Evolutionary conservation across 2,113 vertebrate genomes (phyloP).

Genomic region (Pandion haliaetus): DNA sequence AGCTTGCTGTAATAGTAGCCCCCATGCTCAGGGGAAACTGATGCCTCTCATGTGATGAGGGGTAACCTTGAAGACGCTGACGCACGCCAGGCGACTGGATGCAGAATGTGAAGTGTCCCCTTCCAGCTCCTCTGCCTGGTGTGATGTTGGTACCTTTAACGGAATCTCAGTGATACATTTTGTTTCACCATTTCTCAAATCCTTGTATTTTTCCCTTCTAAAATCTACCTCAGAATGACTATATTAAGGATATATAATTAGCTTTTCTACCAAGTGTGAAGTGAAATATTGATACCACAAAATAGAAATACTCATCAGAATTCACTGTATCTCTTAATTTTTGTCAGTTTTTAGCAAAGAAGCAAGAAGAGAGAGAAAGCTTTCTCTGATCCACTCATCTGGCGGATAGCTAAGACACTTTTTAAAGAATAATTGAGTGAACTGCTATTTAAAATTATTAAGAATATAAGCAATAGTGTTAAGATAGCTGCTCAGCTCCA

Average conservation of each 20-base stretch:
- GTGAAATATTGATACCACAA: neutral
- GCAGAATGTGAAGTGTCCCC: neutral
- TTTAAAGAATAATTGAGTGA: neutral
- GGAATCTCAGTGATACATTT: neutral
- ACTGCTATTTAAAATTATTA: neutral
- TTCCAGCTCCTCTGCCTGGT: neutral
- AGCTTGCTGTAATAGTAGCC: conserved; percentile 13
- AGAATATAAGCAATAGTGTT: neutral
- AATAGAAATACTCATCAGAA: neutral
- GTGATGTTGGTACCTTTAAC: neutral
- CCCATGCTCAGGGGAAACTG: neutral
- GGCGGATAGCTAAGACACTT: neutral
- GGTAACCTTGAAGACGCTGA: conserved; percentile 8
- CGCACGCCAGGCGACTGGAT: neutral
- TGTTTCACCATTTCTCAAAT: neutral
- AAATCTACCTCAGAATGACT: neutral
- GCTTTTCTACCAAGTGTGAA: neutral
- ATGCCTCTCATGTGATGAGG: conserved; percentile 4
- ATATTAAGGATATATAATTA: neutral
- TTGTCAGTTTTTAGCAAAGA: neutral
- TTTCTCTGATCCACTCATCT: neutral
- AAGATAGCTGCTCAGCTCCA: neutral
- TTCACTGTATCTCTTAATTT: neutral
- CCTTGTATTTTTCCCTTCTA: neutral
- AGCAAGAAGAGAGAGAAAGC: neutral